A percentile compares a stretch with the other conserved stretches of the same genome.
Evolutionary conservation across 2,888 invertebrate species (phyloP).

Genomic region (Drosophila quinaria): DNA sequence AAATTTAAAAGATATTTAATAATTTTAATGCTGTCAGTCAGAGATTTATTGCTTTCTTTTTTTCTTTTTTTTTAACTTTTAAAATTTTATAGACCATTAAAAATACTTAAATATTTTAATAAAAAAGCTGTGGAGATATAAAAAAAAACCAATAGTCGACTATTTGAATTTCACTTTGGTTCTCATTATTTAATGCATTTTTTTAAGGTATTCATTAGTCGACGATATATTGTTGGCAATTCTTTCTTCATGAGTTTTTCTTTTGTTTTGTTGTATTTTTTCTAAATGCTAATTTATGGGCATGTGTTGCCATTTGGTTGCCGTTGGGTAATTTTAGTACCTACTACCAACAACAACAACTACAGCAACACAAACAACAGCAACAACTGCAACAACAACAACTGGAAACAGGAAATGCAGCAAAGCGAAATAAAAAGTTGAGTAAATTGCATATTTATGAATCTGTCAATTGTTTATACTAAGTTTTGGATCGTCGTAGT

Average conservation of each 20-base stretch:
- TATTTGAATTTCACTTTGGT: no score
- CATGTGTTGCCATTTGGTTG: slow-evolving; percentile 82
- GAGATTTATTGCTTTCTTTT: not conserved
- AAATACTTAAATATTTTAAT: not conserved
- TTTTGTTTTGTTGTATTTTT: slow-evolving; percentile 58
- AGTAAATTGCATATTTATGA: slow-evolving; percentile 82
- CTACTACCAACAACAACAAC: slow-evolving; percentile 48
- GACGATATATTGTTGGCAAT: not conserved
- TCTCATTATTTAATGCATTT: not conserved
- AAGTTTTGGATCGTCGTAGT: slow-evolving; percentile 36
- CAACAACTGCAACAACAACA: slow-evolving; percentile 31
- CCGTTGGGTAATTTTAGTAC: slow-evolving; percentile 81
- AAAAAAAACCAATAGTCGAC: no score
- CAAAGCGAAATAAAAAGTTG: slow-evolving; percentile 79
- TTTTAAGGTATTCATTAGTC: slow-evolving; percentile 28
- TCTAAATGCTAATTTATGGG: slow-evolving; percentile 81
- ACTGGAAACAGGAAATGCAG: slow-evolving; percentile 81
- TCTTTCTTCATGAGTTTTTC: slow-evolving; percentile 42
- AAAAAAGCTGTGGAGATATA: not conserved
- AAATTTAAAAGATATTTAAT: not conserved
- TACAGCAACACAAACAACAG: slow-evolving; percentile 23
- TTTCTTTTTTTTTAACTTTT: not conserved
- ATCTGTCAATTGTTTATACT: slow-evolving; percentile 82
- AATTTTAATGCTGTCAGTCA: not conserved
- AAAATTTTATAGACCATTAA: not conserved